Percentiles rank a stretch among this genome's conserved stretches.
phyloP scores from a whole-genome alignment of 2,888 invertebrate genomes.

The Caenorhabditis auriculariae region DNA sequence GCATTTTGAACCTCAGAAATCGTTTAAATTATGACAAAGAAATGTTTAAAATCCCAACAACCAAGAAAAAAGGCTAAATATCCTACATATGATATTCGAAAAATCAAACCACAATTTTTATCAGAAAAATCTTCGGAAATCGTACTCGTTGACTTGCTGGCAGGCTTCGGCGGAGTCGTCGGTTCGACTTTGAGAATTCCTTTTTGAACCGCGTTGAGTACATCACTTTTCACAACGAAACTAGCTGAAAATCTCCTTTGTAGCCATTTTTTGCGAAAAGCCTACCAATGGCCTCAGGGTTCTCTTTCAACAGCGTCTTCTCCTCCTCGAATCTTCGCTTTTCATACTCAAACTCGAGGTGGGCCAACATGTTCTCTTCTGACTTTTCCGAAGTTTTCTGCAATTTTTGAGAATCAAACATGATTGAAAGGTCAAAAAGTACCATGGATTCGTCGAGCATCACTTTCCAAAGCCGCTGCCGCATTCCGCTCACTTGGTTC shows the following conservation, averaged over 20 bases:
- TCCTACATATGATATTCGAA: slow-evolving; percentile 12
- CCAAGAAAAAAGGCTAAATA: neutral
- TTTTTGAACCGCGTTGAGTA: slow-evolving; percentile 1
- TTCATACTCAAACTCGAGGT: slow-evolving; percentile 32
- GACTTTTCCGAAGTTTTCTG: neutral
- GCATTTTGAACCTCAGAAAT: no score
- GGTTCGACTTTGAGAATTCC: slow-evolving; percentile 1
- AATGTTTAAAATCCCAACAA: neutral
- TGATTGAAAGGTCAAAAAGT: no score
- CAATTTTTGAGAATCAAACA: no score
- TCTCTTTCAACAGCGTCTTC: slow-evolving; percentile 2
- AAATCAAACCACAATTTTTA: no score
- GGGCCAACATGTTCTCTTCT: slow-evolving; percentile 31
- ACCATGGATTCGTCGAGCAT: slow-evolving; percentile 20
- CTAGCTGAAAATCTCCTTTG: no score
- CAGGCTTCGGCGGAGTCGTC: slow-evolving; percentile 1
- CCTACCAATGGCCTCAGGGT: neutral
- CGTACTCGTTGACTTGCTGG: no score
- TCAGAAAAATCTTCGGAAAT: no score
- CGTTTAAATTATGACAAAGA: no score
- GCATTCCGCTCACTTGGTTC: neutral
- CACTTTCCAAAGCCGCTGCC: slow-evolving; percentile 10
- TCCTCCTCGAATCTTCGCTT: slow-evolving; percentile 29
- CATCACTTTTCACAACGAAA: slow-evolving; percentile 11
- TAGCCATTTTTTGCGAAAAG: no score